Evolutionary conservation across 2,888 invertebrate species (phyloP).

Genomic region (Antheraea assamensis): DNA sequence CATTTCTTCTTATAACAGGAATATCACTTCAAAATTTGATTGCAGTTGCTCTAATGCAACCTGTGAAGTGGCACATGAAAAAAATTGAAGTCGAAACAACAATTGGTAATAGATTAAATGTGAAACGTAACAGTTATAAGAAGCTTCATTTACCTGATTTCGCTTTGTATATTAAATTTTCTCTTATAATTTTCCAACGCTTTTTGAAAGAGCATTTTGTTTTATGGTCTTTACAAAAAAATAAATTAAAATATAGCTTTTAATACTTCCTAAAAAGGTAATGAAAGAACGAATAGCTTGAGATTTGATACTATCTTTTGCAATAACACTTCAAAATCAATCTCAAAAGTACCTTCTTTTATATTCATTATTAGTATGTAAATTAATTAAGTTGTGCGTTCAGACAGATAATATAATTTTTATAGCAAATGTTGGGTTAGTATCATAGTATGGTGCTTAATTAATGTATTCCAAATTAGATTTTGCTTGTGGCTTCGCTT

Average conservation of each 20-base stretch:
- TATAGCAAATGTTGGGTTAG: background rate
- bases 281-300: no score
- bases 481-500: no score
- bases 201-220: no score
- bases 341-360: no score
- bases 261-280: no score
- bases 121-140: background rate
- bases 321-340: no score
- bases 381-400: background rate
- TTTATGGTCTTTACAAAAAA: no score
- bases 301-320: no score
- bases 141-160: background rate
- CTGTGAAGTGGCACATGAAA: conserved; percentile 85
- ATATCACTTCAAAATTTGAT: conserved; percentile 84
- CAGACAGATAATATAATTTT: background rate
- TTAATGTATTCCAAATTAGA: no score
- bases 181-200: background rate
- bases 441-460: background rate
- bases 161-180: background rate
- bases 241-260: no score
- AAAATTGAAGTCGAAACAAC: conserved; percentile 39
- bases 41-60: conserved; percentile 85
- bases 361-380: background rate
- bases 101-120: conserved; percentile 28
- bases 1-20: conserved; percentile 83